These are phyloP conservation scores for Calephelis nemesis DNA, from an alignment of 1,140 invertebrate species.

Conservation along the genomic window DNA sequence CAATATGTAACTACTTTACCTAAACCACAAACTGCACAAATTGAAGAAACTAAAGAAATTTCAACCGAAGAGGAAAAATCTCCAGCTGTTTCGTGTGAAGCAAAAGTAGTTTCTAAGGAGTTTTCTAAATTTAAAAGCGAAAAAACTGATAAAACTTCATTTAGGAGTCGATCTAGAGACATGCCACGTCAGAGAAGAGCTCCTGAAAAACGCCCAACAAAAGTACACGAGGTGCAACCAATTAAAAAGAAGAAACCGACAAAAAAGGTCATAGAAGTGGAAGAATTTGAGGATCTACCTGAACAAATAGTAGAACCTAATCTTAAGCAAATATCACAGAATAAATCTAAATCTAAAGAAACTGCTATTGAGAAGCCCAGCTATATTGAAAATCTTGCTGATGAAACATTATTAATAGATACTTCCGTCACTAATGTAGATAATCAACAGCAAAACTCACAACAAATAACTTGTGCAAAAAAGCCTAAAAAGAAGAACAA, in stretches of 20 bases:
- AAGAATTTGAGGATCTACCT: constrained; percentile 61
- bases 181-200: constrained; percentile 64
- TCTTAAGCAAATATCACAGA: background rate
- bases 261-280: constrained; percentile 66
- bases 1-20: constrained; percentile 51
- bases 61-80: constrained; percentile 56
- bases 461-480: constrained; percentile 33
- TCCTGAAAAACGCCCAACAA: constrained; percentile 59
- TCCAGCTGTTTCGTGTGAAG: constrained; percentile 39
- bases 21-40: constrained; percentile 63
- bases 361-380: constrained; percentile 21
- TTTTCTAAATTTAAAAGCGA: constrained; percentile 46
- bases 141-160: constrained; percentile 46
- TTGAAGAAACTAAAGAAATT: constrained; percentile 62
- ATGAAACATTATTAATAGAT: constrained; percentile 48
- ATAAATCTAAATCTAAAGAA: constrained; percentile 22
- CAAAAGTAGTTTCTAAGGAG: constrained; percentile 44
- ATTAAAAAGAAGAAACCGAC: constrained; percentile 64
- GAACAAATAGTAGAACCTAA: constrained; percentile 32
- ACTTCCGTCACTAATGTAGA: constrained; percentile 29
- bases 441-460: constrained; percentile 22
- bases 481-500: constrained; percentile 72
- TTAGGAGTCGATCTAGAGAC: constrained; percentile 67
- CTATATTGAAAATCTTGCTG: constrained; percentile 25
- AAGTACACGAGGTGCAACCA: constrained; percentile 49